Base-by-base conservation (phyloP, 2,888 invertebrate species). In the Dysmachus trigonus region DNA sequence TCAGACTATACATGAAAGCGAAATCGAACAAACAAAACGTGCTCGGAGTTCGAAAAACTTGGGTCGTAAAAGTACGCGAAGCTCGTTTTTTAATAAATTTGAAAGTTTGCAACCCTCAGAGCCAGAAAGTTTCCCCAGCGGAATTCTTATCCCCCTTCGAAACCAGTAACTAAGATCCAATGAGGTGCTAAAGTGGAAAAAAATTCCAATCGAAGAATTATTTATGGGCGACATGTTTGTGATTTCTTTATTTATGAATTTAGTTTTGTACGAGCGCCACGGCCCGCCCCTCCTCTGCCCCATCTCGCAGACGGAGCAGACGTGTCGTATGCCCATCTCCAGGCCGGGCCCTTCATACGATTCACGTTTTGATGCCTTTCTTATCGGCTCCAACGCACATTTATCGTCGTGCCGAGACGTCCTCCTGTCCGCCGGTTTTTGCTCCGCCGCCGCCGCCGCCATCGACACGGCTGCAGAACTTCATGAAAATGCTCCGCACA, bases 171-270 rank as follows among this genome's bases (percentile, higher is more conserved):
- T 76, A 33, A 76, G 76, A 76, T 38, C 76, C 79, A 41, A 51
- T 51, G 79, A 51, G 79, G 79, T 79, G 79, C 51, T 79, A 79
- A 79, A 51, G 30, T 47, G 47, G 33, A 85, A 85, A 76, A 33
- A 77, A 33, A 76, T 86, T 86, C 47, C 72, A 81, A 86, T 86
- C 72, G 81, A 86, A 86, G 72, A 81, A 73, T 79, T 81, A 72
- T 81, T 86, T 86, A 81, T 81, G 72, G 79, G 10, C 72, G 81
- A 81, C 85, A 86, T 79, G 72, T 35, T 81, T 51, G 79, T 86
- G 85, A 86, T 86, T 86, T 86, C 85, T 86, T 86, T 86, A 86
- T 86, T 86, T 86, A 86, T 81, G 47, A 72, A 85, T 79, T 79
- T 81, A 82, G 82, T 82, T 79, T 79, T 51, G 30, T 51, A 31